Evolutionary conservation across 2,113 vertebrate species (phyloP), one percentile per base, ranked within the genome.

Genomic region (Urocitellus parryii): DNA sequence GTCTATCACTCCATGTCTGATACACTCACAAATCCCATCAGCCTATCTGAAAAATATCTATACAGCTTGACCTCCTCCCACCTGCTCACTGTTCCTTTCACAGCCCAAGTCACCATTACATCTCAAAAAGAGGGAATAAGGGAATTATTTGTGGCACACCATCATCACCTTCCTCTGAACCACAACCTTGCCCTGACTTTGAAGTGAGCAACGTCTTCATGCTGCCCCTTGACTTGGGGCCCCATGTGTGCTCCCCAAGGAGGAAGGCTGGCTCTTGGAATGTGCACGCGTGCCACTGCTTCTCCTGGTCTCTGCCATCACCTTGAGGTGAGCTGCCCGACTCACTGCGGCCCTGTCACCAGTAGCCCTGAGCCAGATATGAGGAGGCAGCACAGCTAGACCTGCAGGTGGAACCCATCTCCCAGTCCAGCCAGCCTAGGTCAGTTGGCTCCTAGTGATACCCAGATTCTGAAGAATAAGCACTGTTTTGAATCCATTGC

Each of bases 251-350:
- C 29, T 61, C 37, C 32, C 24, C 45, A 61, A 45, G 48, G 51
- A n/a, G 9, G 10, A 73, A 68, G 29, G 13, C 32, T n/a, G 42
- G 27, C 51, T 13, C 45, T 51, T 58, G 17, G 4, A 20, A 18
- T 37, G 18, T 16, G 5, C 13, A 13, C 32, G 11, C 32, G 32
- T 0, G 1, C 2, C 27, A 18, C 3, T 22, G 1, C 25, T 84
- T 92, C 39, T 1, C 29, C 22, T 25, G 20, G 8, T 16, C 24
- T 63, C 70, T 85, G 29, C 84, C 17, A 42, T 29, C 24, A 39
- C 27, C 4, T 32, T 56, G 25, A 73, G 42, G 65, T 48, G 34
- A 70, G 9, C 32, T 70, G 48, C 14, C 53, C 29, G 17, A 48
- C 1, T 87, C 9, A 6, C 27, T 29, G 12, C 9, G 58, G 42